Evolutionary conservation across 2,797 vertebrate species (phyloP), one percentile per base, ranked within the genome.

Genomic region (Notoglanidium macrostoma): DNA sequence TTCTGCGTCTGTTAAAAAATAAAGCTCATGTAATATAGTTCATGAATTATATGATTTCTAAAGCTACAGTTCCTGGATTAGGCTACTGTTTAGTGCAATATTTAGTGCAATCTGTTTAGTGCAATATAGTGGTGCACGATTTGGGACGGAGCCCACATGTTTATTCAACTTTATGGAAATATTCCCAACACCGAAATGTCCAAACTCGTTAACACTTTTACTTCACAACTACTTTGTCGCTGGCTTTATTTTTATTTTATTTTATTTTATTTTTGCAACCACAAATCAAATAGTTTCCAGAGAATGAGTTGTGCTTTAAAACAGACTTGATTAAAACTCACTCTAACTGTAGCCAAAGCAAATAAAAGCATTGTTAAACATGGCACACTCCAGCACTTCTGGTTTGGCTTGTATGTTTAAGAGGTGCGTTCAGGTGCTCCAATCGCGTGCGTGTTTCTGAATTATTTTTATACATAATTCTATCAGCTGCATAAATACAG

Each of bases 371-470:
- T 29, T 15, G 35, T 90, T 92, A 88, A 92, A 92, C 91, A 92
- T 17, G 46, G n/a, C 79, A 77, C 85, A 89, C 87, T 87, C 83
- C 77, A 85, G 83, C 63, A 29, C 57, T 91, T 94, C 94, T 92
- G 93, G 95, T 95, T 94, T 91, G 93, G 91, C 92, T 90, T 95
- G 93, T 95, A 89, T 92, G 65, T 92, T 90, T 94, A 89, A 84
- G 86, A 88, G 84, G 73, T 72, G 87, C 72, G 81, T 87, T 86
- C 19, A 83, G 57, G 35, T 4, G 78, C 61, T 74, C n/a, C 81
- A 81, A 65, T 63, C 90, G 70, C 83, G 84, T 90, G 19, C 87
- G 92, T 92, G 91, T 92, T 92, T 92, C 88, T 44, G 49, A 83
- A 68, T 21, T 19, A 67, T 85, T 7, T 29, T 21, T 57, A 44